phyloP scores from a whole-genome alignment of 2,888 invertebrate genomes.

The Altica lythri region DNA sequence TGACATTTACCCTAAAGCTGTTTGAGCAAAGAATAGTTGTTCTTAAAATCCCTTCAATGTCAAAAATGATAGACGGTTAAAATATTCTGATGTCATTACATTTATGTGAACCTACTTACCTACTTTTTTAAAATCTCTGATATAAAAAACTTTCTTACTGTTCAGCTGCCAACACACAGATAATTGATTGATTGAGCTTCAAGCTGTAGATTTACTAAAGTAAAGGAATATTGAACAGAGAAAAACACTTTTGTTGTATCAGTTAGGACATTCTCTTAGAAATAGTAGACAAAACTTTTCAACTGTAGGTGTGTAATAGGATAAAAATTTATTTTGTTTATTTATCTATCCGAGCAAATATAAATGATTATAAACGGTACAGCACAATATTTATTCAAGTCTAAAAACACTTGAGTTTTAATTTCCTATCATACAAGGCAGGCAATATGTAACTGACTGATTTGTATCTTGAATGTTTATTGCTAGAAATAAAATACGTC shows the following conservation, averaged over 20 bases:
- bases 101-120: constrained; percentile 4
- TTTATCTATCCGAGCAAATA: no score
- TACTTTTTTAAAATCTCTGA: constrained; percentile 16
- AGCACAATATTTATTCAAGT: no score
- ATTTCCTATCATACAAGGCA: no score
- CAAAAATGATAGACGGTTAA: constrained; percentile 18
- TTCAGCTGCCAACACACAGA: constrained; percentile 9
- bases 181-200: constrained; percentile 14
- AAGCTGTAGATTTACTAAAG: constrained; percentile 5
- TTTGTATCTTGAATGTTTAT: no score
- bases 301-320: no score
- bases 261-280: no score
- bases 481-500: no score
- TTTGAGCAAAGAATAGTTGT: constrained; percentile 7
- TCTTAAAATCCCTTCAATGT: constrained; percentile 6
- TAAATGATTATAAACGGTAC: no score
- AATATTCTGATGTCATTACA: constrained; percentile 15
- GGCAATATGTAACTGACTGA: no score
- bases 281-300: no score
- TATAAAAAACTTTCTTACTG: constrained; percentile 6
- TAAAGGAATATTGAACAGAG: neutral
- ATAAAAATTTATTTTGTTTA: no score
- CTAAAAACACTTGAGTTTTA: no score
- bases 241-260: neutral
- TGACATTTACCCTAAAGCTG: constrained; percentile 6